These are phyloP conservation scores for Ostrea denselamellosa DNA, from an alignment of 1,140 invertebrate species.

Conservation along the genomic window DNA sequence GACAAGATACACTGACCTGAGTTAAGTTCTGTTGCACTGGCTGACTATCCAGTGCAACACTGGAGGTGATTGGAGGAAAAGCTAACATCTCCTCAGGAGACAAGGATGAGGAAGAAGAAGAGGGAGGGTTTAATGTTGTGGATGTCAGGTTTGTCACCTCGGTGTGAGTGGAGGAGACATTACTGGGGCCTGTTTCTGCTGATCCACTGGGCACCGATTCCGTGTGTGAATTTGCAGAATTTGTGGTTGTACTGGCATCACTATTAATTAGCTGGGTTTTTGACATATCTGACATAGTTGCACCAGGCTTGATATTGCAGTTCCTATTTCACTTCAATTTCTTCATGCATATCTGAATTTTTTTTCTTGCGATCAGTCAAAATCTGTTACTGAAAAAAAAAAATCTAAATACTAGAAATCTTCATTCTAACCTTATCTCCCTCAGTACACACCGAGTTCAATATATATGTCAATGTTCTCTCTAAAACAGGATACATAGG, in stretches of 20 bases:
- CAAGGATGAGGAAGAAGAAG: background rate
- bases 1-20: background rate
- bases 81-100: background rate
- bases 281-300: background rate
- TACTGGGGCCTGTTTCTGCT: background rate
- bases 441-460: too few relatives aligned
- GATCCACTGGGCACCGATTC: background rate
- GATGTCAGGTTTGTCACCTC: slow-evolving; percentile 1
- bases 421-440: too few relatives aligned
- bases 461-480: too few relatives aligned
- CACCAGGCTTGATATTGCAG: background rate
- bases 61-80: background rate
- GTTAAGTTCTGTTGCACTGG: background rate
- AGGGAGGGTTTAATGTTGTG: background rate
- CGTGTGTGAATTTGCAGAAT: background rate
- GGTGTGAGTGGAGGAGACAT: slow-evolving; percentile 21
- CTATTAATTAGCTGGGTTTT: slow-evolving; percentile 11
- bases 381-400: too few relatives aligned
- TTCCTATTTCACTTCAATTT: background rate
- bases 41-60: background rate
- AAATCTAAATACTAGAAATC: too few relatives aligned
- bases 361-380: too few relatives aligned
- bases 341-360: too few relatives aligned
- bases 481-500: too few relatives aligned
- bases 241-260: background rate